Base-by-base conservation (phyloP, 2,113 vertebrate genomes). In the Orientallactaga bullata region DNA sequence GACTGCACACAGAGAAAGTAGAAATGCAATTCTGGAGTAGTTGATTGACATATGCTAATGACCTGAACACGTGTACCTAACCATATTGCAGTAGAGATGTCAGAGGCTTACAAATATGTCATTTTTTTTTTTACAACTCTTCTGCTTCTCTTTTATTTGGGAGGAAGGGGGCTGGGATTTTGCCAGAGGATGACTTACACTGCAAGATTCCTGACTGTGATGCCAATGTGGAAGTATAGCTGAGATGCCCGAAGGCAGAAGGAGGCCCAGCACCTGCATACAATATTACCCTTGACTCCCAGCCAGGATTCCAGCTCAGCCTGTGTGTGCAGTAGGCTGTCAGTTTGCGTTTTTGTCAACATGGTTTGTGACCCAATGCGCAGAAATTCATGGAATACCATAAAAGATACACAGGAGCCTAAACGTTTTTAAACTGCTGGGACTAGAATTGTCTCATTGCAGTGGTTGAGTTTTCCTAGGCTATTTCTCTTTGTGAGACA, bases 291-390 rank as follows among this genome's bases (percentile, higher is more conserved):
- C 35, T 79, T n/a, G 76, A 89, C 8, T 82, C 58, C 66, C 3
- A 16, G 37, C 82, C 18, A 13, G 68, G 35, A 42, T 77, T 63
- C 89, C 55, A 32, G 65, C 82, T 39, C 51, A 18, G 90, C 32
- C 63, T 47, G 61, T 15, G 58, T 39, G 61, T 15, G 37, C 39
- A 66, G 80, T 32, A 24, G 72, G n/a, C 82, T 93, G 73, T 69
- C 82, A 26, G 74, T 83, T 71, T 21, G 47, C 28, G 7, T 63
- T 83, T 85, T 87, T 84, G 76, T 78, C 4, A 4, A 42, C 78
- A 58, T n/a, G n/a, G n/a, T 92, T 47, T 93, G 87, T 86, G 89
- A 79, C 39, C 58, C 4, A 30, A 51, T 71, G 51, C 61, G 76
- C 83, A 76, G 66, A 90, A 94, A 91, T 66, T 68, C 58, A 71